Evolutionary conservation across 2,113 vertebrate species (phyloP).

Genomic region (Eurypyga helias): DNA sequence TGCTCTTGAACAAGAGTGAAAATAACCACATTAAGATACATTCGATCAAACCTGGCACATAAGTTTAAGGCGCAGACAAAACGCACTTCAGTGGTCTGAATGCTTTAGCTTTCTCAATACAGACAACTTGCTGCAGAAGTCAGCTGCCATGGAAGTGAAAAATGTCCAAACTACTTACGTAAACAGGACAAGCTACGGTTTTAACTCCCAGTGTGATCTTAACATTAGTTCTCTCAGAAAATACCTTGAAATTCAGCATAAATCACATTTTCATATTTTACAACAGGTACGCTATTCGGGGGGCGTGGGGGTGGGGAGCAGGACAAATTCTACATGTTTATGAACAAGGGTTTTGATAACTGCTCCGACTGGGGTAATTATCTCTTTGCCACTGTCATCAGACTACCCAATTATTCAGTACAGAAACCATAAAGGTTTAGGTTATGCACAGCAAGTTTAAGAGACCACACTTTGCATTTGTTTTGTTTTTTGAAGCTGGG

Average conservation of each 20-base stretch:
- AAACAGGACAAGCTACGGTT: background rate
- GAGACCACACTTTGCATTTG: background rate
- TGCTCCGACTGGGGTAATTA: background rate
- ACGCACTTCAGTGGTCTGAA: background rate
- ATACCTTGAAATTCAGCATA: background rate
- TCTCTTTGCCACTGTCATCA: background rate
- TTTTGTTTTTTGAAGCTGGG: background rate
- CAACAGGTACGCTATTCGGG: background rate
- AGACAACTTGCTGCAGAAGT: background rate
- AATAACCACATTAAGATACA: background rate
- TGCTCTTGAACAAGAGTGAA: background rate
- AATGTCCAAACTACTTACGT: background rate
- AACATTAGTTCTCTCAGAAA: background rate
- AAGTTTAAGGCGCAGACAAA: background rate
- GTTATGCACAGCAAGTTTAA: background rate
- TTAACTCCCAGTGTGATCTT: background rate
- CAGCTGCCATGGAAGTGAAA: background rate
- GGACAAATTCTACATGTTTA: background rate
- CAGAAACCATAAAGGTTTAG: background rate
- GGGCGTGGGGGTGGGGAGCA: too few relatives aligned
- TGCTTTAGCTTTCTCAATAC: background rate
- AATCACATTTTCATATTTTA: background rate
- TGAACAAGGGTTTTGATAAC: background rate
- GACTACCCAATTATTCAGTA: background rate
- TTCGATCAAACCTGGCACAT: background rate